These are phyloP conservation scores for Garrulus glandarius DNA, from an alignment of 2,797 vertebrate genomes.

Conservation along the genomic window DNA sequence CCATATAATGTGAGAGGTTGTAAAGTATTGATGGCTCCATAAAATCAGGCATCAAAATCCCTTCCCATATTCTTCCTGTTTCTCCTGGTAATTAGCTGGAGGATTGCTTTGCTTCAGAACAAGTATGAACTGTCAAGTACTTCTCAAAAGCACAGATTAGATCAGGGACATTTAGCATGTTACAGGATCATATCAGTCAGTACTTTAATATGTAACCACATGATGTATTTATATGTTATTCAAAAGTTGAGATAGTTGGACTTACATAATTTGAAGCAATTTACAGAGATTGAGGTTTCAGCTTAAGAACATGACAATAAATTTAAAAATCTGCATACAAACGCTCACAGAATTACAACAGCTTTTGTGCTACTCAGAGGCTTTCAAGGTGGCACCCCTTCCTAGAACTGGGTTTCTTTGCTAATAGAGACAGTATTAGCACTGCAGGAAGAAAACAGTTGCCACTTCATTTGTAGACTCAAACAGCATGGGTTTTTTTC, in stretches of 20 bases:
- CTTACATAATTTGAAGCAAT: not conserved
- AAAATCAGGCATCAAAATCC: not conserved
- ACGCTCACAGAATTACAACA: not conserved
- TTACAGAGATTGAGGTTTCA: not conserved
- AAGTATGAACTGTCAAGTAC: not conserved
- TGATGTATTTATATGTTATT: not conserved
- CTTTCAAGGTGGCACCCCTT: not conserved
- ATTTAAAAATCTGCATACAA: not conserved
- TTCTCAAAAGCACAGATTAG: not conserved
- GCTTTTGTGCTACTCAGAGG: not conserved
- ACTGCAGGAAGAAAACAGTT: not conserved
- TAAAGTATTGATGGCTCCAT: not conserved
- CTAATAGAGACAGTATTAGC: not conserved
- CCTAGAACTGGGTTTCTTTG: not conserved
- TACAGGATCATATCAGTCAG: not conserved
- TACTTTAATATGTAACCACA: not conserved
- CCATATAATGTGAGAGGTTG: not conserved
- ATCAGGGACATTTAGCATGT: not conserved
- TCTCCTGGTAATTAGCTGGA: slow-evolving; percentile 6
- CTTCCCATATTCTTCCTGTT: not conserved
- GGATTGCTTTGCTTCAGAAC: not conserved
- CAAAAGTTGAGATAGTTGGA: not conserved
- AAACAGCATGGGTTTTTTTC: not conserved
- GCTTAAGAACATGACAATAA: not conserved
- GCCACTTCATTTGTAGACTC: not conserved